Conservation (phyloP, 1,140 invertebrate genomes). For the Pachypeltis micranthus region DNA sequence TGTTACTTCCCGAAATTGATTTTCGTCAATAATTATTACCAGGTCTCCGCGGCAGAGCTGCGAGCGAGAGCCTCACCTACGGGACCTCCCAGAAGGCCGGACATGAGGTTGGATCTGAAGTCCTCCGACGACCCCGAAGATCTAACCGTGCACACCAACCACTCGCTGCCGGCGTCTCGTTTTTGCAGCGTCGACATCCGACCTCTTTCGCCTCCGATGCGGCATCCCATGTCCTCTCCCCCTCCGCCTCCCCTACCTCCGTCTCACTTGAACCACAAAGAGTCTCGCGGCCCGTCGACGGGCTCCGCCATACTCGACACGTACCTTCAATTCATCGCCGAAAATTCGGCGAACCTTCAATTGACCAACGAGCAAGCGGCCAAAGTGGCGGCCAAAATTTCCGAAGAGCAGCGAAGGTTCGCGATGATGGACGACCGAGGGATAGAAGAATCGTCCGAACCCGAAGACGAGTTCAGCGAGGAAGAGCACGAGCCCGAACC, state of each 20-base stretch:
- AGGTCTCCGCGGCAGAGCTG: slow-evolving; percentile 59
- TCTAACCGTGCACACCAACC: slow-evolving; percentile 42
- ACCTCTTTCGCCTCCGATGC: slow-evolving; percentile 19
- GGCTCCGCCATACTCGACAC: slow-evolving; percentile 70
- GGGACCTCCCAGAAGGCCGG: slow-evolving; percentile 55
- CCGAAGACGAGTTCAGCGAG: slow-evolving; percentile 29
- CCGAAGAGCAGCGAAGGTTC: slow-evolving; percentile 24
- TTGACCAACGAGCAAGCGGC: slow-evolving; percentile 28
- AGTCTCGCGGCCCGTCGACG: slow-evolving; percentile 35
- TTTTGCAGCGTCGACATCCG: slow-evolving; percentile 25
- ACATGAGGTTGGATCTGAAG: slow-evolving; percentile 58
- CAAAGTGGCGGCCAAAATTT: slow-evolving; percentile 26
- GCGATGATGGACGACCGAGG: slow-evolving; percentile 24
- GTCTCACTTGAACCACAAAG: slow-evolving; percentile 16
- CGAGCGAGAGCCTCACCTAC: slow-evolving; percentile 70
- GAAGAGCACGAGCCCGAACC: slow-evolving; percentile 30
- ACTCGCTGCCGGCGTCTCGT: slow-evolving; percentile 9
- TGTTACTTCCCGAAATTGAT: background rate
- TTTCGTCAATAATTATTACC: slow-evolving; percentile 4
- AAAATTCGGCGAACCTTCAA: slow-evolving; percentile 51
- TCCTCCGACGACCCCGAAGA: slow-evolving; percentile 64
- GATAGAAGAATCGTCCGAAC: slow-evolving; percentile 26
- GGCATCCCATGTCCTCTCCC: slow-evolving; percentile 5
- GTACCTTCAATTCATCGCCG: slow-evolving; percentile 71
- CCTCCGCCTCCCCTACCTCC: slow-evolving; percentile 19